Percentiles rank a stretch among this genome's conserved stretches.
These are phyloP conservation scores for Tachina lurida DNA, from an alignment of 2,888 invertebrate species.

Conservation along the genomic window DNA sequence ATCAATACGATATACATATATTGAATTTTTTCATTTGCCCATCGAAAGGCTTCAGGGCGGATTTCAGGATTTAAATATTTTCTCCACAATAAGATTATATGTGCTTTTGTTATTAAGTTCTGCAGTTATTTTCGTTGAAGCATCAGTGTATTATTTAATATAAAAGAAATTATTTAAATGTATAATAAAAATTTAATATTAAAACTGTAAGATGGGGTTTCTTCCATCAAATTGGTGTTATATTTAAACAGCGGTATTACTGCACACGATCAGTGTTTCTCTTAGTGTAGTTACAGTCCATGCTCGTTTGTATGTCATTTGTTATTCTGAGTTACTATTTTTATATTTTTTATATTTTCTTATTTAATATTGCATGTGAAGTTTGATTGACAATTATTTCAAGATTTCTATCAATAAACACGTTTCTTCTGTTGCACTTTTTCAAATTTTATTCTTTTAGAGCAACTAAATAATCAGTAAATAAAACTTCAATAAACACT, in stretches of 20 bases:
- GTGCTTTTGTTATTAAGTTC: too few species aligned
- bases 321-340: conserved; percentile 41
- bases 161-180: too few species aligned
- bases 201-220: too few species aligned
- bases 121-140: too few species aligned
- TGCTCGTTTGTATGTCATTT: conserved; percentile 38
- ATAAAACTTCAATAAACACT: conserved; percentile 6
- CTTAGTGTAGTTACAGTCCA: conserved; percentile 15
- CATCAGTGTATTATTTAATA: too few species aligned
- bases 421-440: conserved; percentile 58
- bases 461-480: conserved; percentile 29
- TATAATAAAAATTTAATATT: too few species aligned
- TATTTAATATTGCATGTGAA: conserved; percentile 70
- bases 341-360: conserved; percentile 51
- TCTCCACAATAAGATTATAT: too few species aligned
- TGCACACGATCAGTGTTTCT: neutral
- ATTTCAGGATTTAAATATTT: too few species aligned
- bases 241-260: conserved; percentile 12
- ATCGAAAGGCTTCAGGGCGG: too few species aligned
- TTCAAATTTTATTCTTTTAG: conserved; percentile 10
- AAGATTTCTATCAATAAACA: conserved; percentile 74
- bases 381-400: conserved; percentile 74
- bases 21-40: too few species aligned
- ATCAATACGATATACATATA: too few species aligned
- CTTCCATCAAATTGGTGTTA: neutral